phyloP scores from a whole-genome alignment of 1,140 invertebrate genomes.

The Dreissena polymorpha region DNA sequence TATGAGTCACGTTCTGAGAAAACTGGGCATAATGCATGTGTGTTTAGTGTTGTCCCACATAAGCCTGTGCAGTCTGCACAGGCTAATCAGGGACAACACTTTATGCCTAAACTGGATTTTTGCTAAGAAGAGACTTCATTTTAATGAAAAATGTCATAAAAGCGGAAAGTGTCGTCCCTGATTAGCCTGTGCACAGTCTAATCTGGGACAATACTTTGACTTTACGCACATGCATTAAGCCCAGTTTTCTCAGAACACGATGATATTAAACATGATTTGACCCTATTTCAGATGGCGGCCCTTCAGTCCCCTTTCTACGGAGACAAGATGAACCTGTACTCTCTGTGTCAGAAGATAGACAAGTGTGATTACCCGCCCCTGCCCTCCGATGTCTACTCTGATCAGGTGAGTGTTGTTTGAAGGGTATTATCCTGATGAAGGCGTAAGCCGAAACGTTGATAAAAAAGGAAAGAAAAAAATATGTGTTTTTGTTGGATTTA shows the following conservation, averaged over 20 bases:
- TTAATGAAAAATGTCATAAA: not conserved
- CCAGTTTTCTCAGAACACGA: not conserved
- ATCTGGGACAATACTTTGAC: not conserved
- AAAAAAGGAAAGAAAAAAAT: no score
- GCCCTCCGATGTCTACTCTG: conserved; percentile 84
- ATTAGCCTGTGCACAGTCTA: not conserved
- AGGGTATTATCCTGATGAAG: not conserved
- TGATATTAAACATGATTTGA: not conserved
- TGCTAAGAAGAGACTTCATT: not conserved
- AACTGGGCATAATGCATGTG: no score
- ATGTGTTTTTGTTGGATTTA: no score
- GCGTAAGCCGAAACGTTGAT: not conserved
- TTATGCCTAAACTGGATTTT: no score
- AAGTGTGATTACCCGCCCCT: conserved; percentile 86
- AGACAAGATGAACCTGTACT: conserved; percentile 86
- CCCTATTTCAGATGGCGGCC: conserved; percentile 83
- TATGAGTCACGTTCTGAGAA: no score
- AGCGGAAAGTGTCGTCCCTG: not conserved
- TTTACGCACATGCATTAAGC: not conserved
- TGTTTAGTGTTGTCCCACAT: no score
- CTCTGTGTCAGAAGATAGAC: conserved; percentile 86
- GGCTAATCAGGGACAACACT: no score
- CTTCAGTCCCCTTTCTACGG: conserved; percentile 87
- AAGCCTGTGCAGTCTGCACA: no score
- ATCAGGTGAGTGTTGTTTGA: conserved; percentile 80